Percentiles rank a stretch among this genome's conserved stretches.
phyloP scores from a whole-genome alignment of 2,888 invertebrate species.

The Pristionchus mayeri region DNA sequence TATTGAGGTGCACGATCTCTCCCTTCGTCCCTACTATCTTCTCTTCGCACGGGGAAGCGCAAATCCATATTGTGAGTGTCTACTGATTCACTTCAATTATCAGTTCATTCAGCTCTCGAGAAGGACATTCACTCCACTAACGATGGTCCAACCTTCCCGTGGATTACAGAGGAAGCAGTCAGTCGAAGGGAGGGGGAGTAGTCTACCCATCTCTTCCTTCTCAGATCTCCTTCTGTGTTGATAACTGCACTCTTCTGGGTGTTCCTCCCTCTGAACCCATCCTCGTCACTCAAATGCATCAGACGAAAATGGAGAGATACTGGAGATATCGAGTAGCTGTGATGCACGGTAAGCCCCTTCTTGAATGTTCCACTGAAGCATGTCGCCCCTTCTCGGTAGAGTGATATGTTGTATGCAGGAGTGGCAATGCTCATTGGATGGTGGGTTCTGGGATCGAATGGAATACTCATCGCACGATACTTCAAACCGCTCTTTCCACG shows the following conservation, averaged over 20 bases:
- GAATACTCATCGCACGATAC: constrained; percentile 65
- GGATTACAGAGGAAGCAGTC: constrained; percentile 62
- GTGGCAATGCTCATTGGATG: constrained; percentile 62
- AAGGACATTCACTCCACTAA: constrained; percentile 67
- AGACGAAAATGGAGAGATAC: constrained; percentile 58
- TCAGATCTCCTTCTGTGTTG: constrained; percentile 58
- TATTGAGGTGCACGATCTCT: constrained; percentile 64
- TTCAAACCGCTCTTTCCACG: constrained; percentile 67
- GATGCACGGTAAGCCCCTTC: constrained; percentile 57
- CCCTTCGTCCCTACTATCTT: constrained; percentile 58
- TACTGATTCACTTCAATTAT: background rate
- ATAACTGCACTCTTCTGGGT: constrained; percentile 55
- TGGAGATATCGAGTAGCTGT: constrained; percentile 68
- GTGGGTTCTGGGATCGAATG: constrained; percentile 68
- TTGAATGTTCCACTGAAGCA: background rate
- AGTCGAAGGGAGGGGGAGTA: background rate
- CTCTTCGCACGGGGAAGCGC: constrained; percentile 66
- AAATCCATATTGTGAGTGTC: constrained; percentile 60
- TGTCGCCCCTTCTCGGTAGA: background rate
- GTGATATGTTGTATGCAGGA: constrained; percentile 52
- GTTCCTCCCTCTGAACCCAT: constrained; percentile 50
- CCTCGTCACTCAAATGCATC: constrained; percentile 57
- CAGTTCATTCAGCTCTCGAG: constrained; percentile 60
- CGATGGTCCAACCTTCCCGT: constrained; percentile 64
- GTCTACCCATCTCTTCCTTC: background rate